Conservation (phyloP, 2,888 invertebrate genomes). For the Dorcus hopei region DNA sequence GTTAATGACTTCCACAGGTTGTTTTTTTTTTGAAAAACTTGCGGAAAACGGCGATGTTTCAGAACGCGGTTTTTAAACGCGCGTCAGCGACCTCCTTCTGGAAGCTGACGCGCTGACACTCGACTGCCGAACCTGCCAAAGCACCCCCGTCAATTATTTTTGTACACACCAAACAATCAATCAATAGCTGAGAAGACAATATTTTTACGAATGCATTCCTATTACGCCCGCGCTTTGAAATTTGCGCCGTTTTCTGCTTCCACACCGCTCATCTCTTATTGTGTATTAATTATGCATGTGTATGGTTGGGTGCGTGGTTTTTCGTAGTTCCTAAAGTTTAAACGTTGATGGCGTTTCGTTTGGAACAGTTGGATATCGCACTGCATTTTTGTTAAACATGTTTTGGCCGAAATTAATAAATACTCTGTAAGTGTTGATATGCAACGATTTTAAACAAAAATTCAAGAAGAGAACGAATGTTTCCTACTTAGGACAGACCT, state of each 20-base stretch:
- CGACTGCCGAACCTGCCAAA: conserved; percentile 27
- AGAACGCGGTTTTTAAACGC: no score
- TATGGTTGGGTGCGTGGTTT: conserved; percentile 15
- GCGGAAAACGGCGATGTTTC: no score
- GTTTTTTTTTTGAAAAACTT: background rate
- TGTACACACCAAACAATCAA: conserved; percentile 17
- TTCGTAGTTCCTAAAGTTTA: conserved; percentile 30
- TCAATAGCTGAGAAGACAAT: conserved; percentile 27
- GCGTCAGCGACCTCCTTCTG: no score
- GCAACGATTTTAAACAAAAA: no score
- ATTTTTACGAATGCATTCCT: conserved; percentile 19
- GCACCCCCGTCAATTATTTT: conserved; percentile 30
- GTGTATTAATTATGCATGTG: background rate
- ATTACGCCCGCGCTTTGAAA: background rate
- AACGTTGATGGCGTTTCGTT: conserved; percentile 18
- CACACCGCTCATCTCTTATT: no score
- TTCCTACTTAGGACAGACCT: no score
- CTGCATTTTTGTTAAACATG: no score
- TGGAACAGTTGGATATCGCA: background rate
- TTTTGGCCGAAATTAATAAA: no score
- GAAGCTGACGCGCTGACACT: background rate
- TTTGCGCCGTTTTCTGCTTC: no score
- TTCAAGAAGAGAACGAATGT: no score
- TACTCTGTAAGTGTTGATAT: no score
- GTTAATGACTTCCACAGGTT: conserved; percentile 7